Base-by-base conservation (phyloP, 2,113 vertebrate genomes). In the Limanda limanda region DNA sequence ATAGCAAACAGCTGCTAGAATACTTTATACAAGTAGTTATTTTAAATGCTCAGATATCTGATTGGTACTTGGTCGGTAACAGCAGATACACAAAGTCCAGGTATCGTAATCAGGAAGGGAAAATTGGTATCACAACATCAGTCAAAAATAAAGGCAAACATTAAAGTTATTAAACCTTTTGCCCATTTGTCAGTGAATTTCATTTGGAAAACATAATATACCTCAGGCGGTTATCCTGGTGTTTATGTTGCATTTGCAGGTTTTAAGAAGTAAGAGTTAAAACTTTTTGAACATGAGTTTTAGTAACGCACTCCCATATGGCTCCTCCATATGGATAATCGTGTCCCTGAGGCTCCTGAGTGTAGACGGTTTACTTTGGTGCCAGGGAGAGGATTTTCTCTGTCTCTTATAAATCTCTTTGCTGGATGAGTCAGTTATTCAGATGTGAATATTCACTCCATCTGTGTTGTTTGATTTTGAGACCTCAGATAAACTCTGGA, bases 401-500 rank as follows among this genome's bases (percentile, higher is more conserved):
- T 31, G 5, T 76, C 60, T 66, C 54, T 77, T 37, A 21, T 52
- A 11, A 51, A 57, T 65, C 27, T 65, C 55, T 75, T 58, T 35
- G 18, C 51, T 37, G 52, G 47, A 74, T 71, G 56, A 52, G 56
- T 68, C 71, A 77, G 68, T 65, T 31, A 31, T 31, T 31, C 31
- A 31, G 31, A 31, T 59, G n/a, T 47, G 25, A 66, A 74, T 67
- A 68, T 24, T 79, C 42, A 62, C 17, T 62, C 47, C 17, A 52
- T 76, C 42, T 62, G 23, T 31, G 48, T 59, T 54, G 24, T 31
- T 69, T 73, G 72, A 47, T 85, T 72, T 60, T 68, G 62, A 61
- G 52, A 61, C 67, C 56, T 76, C 45, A 52, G 64, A 70, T 71
- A 68, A 75, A 65, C 60, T 76, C 54, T 72, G 10, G 47, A 71